Conservation (phyloP, 2,888 invertebrate genomes). For the Eupithecia exiguata region DNA sequence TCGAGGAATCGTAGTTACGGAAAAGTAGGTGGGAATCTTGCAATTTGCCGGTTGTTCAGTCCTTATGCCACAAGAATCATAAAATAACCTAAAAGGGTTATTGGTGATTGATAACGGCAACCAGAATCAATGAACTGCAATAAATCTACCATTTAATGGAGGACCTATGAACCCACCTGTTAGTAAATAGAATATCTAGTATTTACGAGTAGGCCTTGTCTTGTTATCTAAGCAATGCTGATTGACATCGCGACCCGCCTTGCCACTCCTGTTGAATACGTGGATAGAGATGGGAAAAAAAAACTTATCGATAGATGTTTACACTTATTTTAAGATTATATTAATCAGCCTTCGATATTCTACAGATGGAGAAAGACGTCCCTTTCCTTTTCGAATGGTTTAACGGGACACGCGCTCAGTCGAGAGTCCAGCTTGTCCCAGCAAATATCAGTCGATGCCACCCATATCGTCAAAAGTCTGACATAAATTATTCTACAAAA, state of each 20-base stretch:
- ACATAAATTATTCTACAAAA: too few species aligned
- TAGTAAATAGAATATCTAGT: constrained; percentile 14
- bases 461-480: not conserved
- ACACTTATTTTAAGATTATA: not conserved
- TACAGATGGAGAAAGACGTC: not conserved
- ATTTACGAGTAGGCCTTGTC: not conserved
- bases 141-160: too few species aligned
- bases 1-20: too few species aligned
- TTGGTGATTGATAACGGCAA: too few species aligned
- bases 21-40: too few species aligned
- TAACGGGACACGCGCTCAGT: not conserved
- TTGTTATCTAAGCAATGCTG: constrained; percentile 35
- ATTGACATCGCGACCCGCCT: constrained; percentile 44
- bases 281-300: constrained; percentile 20
- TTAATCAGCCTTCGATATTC: not conserved
- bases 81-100: too few species aligned
- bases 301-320: not conserved
- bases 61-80: too few species aligned
- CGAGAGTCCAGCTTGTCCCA: not conserved
- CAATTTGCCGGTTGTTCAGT: too few species aligned
- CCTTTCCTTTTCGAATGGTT: not conserved
- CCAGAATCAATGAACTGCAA: too few species aligned
- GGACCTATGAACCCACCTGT: constrained; percentile 34
- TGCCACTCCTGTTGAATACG: constrained; percentile 34
- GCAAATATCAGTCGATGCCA: not conserved